phyloP scores from a whole-genome alignment of 2,797 vertebrate genomes.

The Myotis findleyi region DNA sequence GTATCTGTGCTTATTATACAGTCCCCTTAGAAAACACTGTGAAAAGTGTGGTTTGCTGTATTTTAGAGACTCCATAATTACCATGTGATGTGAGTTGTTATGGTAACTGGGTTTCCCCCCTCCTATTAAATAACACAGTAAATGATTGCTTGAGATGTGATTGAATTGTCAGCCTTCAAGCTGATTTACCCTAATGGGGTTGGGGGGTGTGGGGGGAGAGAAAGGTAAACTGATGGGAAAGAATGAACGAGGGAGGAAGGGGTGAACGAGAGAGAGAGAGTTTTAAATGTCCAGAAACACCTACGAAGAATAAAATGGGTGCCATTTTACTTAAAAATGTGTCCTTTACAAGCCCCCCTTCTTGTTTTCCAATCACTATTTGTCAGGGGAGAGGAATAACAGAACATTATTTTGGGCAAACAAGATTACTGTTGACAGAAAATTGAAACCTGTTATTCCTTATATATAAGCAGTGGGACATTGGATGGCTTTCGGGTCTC shows the following conservation, averaged over 20 bases:
- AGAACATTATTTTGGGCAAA: constrained; percentile 58
- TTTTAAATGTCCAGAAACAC: constrained; percentile 35
- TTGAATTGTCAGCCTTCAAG: constrained; percentile 79
- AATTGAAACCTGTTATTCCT: constrained; percentile 22
- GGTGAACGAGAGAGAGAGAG: not conserved
- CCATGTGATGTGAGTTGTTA: constrained; percentile 79
- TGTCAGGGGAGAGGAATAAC: not conserved
- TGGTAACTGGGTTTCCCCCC: constrained; percentile 76
- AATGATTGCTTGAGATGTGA: constrained; percentile 74
- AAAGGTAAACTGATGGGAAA: not conserved
- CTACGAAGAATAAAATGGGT: not conserved
- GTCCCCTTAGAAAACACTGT: constrained; percentile 71
- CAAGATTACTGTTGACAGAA: constrained; percentile 58
- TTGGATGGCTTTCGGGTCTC: constrained; percentile 5
- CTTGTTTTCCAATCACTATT: not conserved
- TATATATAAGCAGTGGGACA: constrained; percentile 24
- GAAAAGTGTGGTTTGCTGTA: constrained; percentile 76
- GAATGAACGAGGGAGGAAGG: not conserved
- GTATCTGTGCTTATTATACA: constrained; percentile 70
- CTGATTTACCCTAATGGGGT: constrained; percentile 68
- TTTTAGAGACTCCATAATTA: constrained; percentile 80
- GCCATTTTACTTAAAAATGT: constrained; percentile 50
- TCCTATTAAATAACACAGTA: constrained; percentile 81
- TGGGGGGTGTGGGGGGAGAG: not conserved
- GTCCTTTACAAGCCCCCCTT: not conserved